These are phyloP conservation scores for Sylvicapra grimmia DNA, from an alignment of 2,113 vertebrate genomes.

Conservation along the genomic window DNA sequence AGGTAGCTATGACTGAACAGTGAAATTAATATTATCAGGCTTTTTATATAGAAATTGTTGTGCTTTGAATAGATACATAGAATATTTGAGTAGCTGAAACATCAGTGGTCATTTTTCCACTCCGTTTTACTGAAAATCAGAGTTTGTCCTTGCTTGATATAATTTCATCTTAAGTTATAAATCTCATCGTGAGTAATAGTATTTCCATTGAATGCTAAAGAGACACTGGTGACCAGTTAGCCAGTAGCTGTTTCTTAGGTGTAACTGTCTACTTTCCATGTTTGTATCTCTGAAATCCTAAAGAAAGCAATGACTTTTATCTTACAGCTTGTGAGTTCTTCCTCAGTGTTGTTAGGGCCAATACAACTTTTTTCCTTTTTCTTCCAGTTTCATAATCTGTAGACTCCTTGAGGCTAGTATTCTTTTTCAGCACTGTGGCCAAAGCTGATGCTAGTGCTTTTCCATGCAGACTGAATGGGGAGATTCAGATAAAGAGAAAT, in stretches of 20 bases:
- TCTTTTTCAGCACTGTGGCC: not conserved
- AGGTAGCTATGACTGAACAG: not conserved
- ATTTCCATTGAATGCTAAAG: not conserved
- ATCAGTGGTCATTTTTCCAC: not conserved
- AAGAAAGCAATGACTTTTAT: accelerated
- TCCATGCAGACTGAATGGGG: not conserved
- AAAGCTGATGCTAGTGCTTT: not conserved
- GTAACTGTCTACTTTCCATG: accelerated
- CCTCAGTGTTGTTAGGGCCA: not conserved
- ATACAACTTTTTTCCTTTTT: not conserved
- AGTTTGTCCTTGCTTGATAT: not conserved
- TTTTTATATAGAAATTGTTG: not conserved
- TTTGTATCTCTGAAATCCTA: not conserved
- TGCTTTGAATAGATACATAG: not conserved
- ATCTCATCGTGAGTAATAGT: not conserved
- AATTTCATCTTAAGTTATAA: not conserved
- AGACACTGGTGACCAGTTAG: not conserved
- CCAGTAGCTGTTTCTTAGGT: accelerated
- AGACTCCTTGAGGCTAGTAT: accelerated
- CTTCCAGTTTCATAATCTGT: not conserved
- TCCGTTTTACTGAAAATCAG: not conserved
- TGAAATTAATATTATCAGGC: not conserved
- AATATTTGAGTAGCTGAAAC: not conserved
- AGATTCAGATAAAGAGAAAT: not conserved
- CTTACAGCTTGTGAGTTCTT: not conserved